Percentiles rank a stretch among this genome's conserved stretches.
Conservation (phyloP, 1,140 invertebrate genomes). For the Leptinotarsa lineolata region DNA sequence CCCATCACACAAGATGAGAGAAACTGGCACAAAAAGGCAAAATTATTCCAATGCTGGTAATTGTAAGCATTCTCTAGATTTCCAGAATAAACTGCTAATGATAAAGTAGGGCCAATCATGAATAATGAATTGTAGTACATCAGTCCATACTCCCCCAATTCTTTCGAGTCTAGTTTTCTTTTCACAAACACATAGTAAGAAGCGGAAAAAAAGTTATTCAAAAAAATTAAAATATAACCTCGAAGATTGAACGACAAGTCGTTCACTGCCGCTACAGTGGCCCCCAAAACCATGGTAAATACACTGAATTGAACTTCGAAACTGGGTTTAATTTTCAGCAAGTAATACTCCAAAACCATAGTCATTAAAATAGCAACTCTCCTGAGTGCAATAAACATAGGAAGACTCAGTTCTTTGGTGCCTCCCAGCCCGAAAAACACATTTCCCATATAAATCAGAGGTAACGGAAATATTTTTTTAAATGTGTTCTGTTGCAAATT, state of each 20-base stretch:
- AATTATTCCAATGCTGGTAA: constrained; percentile 76
- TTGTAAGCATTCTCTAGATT: constrained; percentile 72
- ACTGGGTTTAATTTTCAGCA: constrained; percentile 75
- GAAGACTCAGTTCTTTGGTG: constrained; percentile 93
- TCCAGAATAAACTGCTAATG: constrained; percentile 77
- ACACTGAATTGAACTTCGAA: constrained; percentile 86
- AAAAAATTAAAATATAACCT: constrained; percentile 89
- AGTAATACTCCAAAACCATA: constrained; percentile 90
- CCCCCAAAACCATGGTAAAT: constrained; percentile 94
- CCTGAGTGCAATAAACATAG: constrained; percentile 97
- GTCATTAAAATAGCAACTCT: constrained; percentile 98
- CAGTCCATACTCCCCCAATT: constrained; percentile 94
- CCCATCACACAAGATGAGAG: constrained; percentile 94
- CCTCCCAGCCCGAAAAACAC: constrained; percentile 95
- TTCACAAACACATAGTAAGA: constrained; percentile 97
- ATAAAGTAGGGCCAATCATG: constrained; percentile 83
- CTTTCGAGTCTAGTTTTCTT: constrained; percentile 92
- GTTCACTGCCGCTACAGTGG: constrained; percentile 85
- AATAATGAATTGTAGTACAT: constrained; percentile 97
- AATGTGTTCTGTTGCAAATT: constrained; percentile 68
- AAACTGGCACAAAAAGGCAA: constrained; percentile 83
- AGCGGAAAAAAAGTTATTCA: constrained; percentile 90
- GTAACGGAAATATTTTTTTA: constrained; percentile 90
- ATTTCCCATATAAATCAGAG: constrained; percentile 92
- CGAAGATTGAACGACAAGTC: constrained; percentile 90